Evolutionary conservation across 2,113 vertebrate species (phyloP).

Genomic region (Daubentonia madagascariensis): DNA sequence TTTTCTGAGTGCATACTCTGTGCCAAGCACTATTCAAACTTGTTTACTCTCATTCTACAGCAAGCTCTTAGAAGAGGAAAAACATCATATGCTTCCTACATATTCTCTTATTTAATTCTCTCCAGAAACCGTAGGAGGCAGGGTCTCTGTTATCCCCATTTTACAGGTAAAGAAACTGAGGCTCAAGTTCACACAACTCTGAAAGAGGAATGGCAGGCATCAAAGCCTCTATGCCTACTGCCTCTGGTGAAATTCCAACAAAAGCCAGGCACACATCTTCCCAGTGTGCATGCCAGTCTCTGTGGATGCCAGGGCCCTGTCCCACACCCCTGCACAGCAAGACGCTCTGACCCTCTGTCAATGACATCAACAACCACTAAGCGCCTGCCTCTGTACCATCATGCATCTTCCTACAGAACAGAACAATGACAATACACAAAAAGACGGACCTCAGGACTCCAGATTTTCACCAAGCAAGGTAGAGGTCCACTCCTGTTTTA

Average conservation of each 20-base stretch:
- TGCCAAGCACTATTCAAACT: not conserved
- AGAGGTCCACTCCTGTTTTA: no score
- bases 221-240: not conserved
- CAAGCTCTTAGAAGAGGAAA: not conserved
- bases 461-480: not conserved
- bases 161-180: not conserved
- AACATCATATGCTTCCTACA: not conserved
- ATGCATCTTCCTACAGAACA: not conserved
- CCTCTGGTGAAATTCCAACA: not conserved
- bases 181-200: not conserved
- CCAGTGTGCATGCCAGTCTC: not conserved
- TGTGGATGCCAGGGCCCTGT: accelerated
- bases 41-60: not conserved
- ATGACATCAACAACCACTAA: accelerated
- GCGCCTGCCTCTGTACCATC: accelerated
- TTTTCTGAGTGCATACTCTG: not conserved
- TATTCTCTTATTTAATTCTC: not conserved
- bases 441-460: accelerated
- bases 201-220: not conserved
- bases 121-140: not conserved
- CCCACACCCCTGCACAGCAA: not conserved
- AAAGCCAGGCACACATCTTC: accelerated
- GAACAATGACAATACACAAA: accelerated
- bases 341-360: not conserved
- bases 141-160: accelerated